Conservation (phyloP, 2,888 invertebrate genomes). For the Metellina segmentata region DNA sequence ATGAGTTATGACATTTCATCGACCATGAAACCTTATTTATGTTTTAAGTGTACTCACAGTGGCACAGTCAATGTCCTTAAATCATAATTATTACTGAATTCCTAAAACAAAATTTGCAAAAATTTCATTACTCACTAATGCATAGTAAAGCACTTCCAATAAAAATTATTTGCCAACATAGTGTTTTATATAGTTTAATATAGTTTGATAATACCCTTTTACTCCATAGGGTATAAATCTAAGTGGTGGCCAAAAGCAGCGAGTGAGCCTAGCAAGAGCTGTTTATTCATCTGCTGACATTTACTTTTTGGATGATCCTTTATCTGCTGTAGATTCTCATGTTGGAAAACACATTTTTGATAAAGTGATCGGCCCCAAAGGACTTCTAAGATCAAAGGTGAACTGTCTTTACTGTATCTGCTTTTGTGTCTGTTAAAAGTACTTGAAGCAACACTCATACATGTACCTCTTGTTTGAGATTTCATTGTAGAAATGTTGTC, state of each 20-base stretch:
- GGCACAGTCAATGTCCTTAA: too few relatives aligned
- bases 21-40: too few relatives aligned
- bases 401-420: background rate
- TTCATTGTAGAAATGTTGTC: background rate
- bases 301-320: constrained; percentile 84
- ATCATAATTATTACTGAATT: too few relatives aligned
- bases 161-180: too few relatives aligned
- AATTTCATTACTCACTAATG: too few relatives aligned
- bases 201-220: background rate
- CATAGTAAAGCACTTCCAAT: too few relatives aligned
- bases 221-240: constrained; percentile 80
- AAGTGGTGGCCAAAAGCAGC: constrained; percentile 79
- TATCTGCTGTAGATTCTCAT: constrained; percentile 82
- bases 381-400: constrained; percentile 82
- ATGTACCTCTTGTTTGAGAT: background rate
- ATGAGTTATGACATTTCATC: too few relatives aligned
- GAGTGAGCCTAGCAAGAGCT: constrained; percentile 78
- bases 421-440: background rate
- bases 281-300: constrained; percentile 80
- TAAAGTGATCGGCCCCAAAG: constrained; percentile 82
- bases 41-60: too few relatives aligned
- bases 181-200: background rate
- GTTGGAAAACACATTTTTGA: constrained; percentile 83
- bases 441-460: background rate
- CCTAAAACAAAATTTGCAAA: too few relatives aligned